Base-by-base conservation (phyloP, 2,113 vertebrate genomes). In the Paracyprichromis sp. region DNA sequence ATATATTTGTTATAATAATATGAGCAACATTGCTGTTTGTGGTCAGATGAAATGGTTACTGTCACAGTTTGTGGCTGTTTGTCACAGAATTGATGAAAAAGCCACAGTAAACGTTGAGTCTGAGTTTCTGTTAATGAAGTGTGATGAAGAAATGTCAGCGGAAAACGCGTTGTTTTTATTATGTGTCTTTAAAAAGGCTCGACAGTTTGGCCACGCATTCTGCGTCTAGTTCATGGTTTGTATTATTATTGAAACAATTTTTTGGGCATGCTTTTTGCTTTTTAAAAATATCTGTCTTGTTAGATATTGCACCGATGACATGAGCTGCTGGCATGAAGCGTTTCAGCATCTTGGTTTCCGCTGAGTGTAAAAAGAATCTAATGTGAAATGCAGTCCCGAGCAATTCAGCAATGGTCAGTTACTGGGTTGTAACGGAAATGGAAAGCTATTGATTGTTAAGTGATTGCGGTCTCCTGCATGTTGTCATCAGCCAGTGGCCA, bases 401-500 rank as follows among this genome's bases (percentile, higher is more conserved):
- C 56, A 54, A 50, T 16, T 57, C 50, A 63, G 76, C 84, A 66
- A 54, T 21, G 63, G 83, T 24, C 43, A 54, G 81, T 9, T 63
- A 43, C 53, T 88, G 84, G 24, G 38, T 24, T 87, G 31, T 54
- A 78, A 52, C 0, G 26, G 73, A 85, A 86, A 85, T 91, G 57
- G 85, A 88, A 89, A 88, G 5, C 38, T 92, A 88, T 91, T 87
- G 93, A 92, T 92, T 84, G 34, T 86, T 73, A 78, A 86, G 59
- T 89, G 86, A 82, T 21, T 66, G 56, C 16, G 80, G 66, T 63
- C 80, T 87, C 34, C 21, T 85, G 26, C 73, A 82, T 71, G 45
- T 29, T 80, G 66, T 76, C 43, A 43, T 57, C 40, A 82, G 56
- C 53, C 56, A 61, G 40, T 36, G 29, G 61, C 53, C 40, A 38